Conservation (phyloP, 2,113 vertebrate genomes). For the Cinclus mexicanus region DNA sequence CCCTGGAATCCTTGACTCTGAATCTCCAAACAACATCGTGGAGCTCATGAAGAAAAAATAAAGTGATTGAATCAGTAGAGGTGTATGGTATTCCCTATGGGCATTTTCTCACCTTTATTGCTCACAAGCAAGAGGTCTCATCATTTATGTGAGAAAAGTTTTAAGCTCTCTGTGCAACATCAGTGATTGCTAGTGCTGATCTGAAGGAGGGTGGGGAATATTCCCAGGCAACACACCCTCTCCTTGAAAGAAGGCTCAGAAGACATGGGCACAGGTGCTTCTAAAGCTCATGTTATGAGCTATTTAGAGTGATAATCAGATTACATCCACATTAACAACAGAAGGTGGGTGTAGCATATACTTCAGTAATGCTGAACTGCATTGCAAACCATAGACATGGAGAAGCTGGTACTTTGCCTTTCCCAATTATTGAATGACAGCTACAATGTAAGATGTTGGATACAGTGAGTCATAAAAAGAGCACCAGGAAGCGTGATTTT, state of each 20-base stretch:
- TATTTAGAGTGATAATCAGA: not conserved
- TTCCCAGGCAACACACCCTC: not conserved
- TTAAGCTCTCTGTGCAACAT: not conserved
- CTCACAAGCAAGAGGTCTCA: not conserved
- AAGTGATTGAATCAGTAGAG: not conserved
- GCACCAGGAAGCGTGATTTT: constrained; percentile 7
- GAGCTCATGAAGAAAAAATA: not conserved
- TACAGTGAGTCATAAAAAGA: not conserved
- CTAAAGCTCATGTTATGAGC: not conserved
- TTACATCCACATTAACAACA: not conserved
- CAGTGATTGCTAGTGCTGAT: not conserved
- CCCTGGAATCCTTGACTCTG: not conserved
- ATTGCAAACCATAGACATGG: accelerated
- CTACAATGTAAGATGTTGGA: not conserved
- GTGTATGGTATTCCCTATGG: not conserved
- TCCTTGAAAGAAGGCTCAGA: not conserved
- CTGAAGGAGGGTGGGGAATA: not conserved
- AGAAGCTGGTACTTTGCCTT: not conserved
- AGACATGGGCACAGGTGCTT: not conserved
- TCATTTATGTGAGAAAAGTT: not conserved
- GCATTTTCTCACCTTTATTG: not conserved
- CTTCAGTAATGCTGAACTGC: not conserved
- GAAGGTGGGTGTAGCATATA: not conserved
- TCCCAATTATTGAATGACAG: not conserved
- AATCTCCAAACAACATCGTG: not conserved